A percentile compares a stretch with the other conserved stretches of the same genome.
Evolutionary conservation across 2,888 invertebrate species (phyloP).

Genomic region (Abrostola triplasia): DNA sequence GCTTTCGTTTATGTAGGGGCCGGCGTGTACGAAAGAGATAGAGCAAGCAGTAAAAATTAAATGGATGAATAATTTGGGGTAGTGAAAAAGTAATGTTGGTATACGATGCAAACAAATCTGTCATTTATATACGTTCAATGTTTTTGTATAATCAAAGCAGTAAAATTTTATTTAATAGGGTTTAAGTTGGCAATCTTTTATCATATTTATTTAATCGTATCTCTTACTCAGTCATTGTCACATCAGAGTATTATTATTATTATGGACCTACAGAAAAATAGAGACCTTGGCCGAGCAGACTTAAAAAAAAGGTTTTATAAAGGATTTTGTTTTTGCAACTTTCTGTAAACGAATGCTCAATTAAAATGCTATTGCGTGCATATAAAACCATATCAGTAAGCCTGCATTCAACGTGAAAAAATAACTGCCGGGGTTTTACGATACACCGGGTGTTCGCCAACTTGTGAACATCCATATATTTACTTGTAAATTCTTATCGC

Average conservation of each 20-base stretch:
- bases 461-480: constrained; percentile 56
- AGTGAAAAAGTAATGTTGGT: constrained; percentile 46
- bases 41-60: constrained; percentile 44
- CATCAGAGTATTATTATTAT: too few species aligned
- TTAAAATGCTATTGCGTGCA: constrained; percentile 41
- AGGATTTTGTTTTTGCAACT: not conserved
- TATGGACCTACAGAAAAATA: too few species aligned
- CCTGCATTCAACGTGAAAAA: constrained; percentile 40
- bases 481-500: constrained; percentile 63
- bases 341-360: constrained; percentile 2
- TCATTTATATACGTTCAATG: constrained; percentile 20
- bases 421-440: constrained; percentile 48
- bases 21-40: constrained; percentile 34
- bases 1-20: constrained; percentile 38
- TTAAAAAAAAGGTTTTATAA: too few species aligned
- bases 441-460: constrained; percentile 38
- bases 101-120: constrained; percentile 35
- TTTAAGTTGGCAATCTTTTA: not conserved
- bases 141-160: constrained; percentile 24
- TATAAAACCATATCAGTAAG: constrained; percentile 5
- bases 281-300: too few species aligned
- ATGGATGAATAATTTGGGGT: constrained; percentile 42
- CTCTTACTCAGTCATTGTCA: too few species aligned
- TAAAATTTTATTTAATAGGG: not conserved
- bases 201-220: too few species aligned